A percentile compares a stretch with the other conserved stretches of the same genome.
Evolutionary conservation across 2,113 vertebrate genomes (phyloP).

Genomic region (Paradoxurus hermaphroditus): DNA sequence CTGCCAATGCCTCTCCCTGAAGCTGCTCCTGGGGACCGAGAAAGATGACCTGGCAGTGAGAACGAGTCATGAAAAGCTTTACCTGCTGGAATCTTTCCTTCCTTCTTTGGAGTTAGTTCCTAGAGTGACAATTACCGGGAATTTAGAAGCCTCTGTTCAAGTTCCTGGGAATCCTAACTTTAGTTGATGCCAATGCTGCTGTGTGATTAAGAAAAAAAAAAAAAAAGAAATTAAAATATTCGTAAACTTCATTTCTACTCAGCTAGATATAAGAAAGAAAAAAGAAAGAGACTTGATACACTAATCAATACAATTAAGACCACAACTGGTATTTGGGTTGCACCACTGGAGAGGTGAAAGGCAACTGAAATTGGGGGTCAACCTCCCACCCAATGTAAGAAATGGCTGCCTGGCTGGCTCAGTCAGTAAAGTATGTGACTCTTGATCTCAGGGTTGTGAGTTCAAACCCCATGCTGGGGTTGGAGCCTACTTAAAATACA

Average conservation of each 20-base stretch:
- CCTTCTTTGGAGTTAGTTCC: conserved; percentile 15
- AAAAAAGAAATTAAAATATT: too few relatives aligned
- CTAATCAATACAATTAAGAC: not conserved
- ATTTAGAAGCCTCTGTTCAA: conserved; percentile 24
- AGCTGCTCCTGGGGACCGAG: not conserved
- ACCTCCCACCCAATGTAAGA: not conserved
- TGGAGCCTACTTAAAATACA: too few relatives aligned
- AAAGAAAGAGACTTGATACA: accelerated
- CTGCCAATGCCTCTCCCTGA: not conserved
- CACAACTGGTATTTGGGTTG: not conserved
- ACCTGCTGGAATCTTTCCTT: not conserved
- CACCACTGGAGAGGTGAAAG: not conserved
- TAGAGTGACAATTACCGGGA: not conserved
- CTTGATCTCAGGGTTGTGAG: too few relatives aligned
- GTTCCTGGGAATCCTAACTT: conserved; percentile 32
- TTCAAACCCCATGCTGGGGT: too few relatives aligned
- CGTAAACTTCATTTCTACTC: conserved; percentile 17
- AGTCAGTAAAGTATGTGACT: too few relatives aligned
- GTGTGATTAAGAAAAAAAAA: not conserved
- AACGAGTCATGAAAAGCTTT: not conserved
- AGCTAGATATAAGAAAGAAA: not conserved
- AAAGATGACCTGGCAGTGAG: not conserved
- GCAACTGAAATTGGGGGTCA: not conserved
- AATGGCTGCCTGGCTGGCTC: not conserved
- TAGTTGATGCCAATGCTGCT: not conserved